Evolutionary conservation across 2,113 vertebrate genomes (phyloP).

Genomic region (Stercorarius parasiticus): DNA sequence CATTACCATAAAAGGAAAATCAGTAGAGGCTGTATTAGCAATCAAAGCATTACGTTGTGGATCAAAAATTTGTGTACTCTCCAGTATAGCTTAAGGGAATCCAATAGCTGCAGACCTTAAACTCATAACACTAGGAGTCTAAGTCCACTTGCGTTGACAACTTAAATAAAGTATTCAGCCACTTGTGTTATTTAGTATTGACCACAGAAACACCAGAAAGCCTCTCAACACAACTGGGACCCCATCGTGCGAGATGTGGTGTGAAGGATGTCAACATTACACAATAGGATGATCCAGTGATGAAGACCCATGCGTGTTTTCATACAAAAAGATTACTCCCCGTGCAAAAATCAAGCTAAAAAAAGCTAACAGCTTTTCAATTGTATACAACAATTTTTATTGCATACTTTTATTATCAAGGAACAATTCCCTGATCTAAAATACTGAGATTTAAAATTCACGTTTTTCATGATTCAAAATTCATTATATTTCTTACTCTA

Average conservation of each 20-base stretch:
- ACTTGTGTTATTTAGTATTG: neutral
- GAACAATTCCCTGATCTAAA: neutral
- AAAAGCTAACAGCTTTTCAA: neutral
- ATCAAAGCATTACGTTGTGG: neutral
- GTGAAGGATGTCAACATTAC: neutral
- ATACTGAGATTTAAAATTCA: neutral
- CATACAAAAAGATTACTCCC: neutral
- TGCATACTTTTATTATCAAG: neutral
- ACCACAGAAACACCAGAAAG: neutral
- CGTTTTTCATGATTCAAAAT: neutral
- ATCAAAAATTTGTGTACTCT: neutral
- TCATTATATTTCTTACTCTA: neutral
- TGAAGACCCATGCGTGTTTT: neutral
- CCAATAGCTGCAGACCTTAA: neutral
- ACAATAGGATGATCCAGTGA: neutral
- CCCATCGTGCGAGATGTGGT: rapidly evolving
- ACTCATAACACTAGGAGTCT: neutral
- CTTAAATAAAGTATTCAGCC: neutral
- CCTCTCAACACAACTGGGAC: neutral
- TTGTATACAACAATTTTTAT: neutral
- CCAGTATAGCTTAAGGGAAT: neutral
- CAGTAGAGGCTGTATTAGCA: neutral
- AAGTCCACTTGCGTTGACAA: neutral
- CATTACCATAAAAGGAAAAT: neutral
- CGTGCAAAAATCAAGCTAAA: neutral